A percentile compares a stretch with the other conserved stretches of the same genome.
Conservation (phyloP, 2,113 vertebrate species). For the Sturnira hondurensis region DNA sequence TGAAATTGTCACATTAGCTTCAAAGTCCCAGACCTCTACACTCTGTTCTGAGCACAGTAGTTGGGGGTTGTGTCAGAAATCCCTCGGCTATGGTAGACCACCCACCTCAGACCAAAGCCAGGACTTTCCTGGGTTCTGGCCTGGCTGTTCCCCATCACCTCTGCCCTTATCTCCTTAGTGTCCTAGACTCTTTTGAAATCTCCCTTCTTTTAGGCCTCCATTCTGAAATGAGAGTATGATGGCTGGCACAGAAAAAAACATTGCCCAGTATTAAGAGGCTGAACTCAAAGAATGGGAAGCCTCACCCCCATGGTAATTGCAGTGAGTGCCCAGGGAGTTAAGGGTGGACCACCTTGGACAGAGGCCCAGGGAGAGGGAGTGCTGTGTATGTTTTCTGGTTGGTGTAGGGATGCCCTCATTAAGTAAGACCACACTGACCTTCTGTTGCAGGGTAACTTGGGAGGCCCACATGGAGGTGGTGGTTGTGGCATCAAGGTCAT, state of each 20-base stretch:
- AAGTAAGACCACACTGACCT: not conserved
- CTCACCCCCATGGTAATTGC: too few relatives aligned
- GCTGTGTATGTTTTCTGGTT: not conserved
- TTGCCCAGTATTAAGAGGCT: not conserved
- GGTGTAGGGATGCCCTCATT: not conserved
- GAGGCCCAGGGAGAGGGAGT: not conserved
- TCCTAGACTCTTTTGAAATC: not conserved
- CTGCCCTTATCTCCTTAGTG: not conserved
- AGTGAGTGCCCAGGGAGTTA: not conserved
- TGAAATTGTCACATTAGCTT: not conserved
- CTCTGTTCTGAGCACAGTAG: not conserved
- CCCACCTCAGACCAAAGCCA: not conserved
- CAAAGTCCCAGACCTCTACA: not conserved
- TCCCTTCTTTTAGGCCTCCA: not conserved
- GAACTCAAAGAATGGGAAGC: not conserved
- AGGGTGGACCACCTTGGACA: too few relatives aligned
- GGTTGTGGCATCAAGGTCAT: not conserved
- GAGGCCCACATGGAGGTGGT: too few relatives aligned
- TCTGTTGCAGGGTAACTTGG: too few relatives aligned
- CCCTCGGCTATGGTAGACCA: not conserved
- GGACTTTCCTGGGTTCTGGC: not conserved
- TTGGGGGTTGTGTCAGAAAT: not conserved
- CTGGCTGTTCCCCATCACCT: rapidly evolving
- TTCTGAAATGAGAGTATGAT: not conserved
- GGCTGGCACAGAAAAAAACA: not conserved